These are phyloP conservation scores for Polyommatus icarus DNA, from an alignment of 2,888 invertebrate species.

Conservation along the genomic window DNA sequence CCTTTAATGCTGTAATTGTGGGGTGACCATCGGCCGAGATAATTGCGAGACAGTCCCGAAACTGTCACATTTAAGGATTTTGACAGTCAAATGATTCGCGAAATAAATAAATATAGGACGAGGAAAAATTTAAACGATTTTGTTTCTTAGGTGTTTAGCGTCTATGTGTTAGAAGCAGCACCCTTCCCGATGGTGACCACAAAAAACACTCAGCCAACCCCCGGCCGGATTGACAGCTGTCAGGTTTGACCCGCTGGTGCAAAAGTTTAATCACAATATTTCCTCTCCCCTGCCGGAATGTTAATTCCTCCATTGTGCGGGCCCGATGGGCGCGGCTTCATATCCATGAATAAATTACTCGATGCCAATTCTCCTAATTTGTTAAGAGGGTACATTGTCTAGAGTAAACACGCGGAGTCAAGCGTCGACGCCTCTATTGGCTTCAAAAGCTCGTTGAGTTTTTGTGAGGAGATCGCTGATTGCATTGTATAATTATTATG, in stretches of 20 bases:
- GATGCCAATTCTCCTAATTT: conserved; percentile 31
- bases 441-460: conserved; percentile 2
- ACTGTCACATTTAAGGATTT: not conserved
- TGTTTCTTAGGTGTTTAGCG: not conserved
- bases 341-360: conserved; percentile 48
- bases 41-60: conserved; percentile 9
- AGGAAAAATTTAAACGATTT: not conserved
- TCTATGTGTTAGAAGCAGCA: conserved; percentile 2
- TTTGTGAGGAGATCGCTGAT: conserved; percentile 10
- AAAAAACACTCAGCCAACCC: conserved; percentile 44
- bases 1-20: conserved; percentile 46
- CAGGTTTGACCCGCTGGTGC: conserved; percentile 63
- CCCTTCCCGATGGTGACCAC: not conserved
- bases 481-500: conserved; percentile 5
- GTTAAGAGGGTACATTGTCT: conserved; percentile 30
- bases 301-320: conserved; percentile 72
- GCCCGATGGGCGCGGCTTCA: conserved; percentile 56
- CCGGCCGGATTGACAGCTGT: conserved; percentile 74
- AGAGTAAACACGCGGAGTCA: conserved; percentile 20
- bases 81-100: not conserved
- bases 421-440: conserved; percentile 8
- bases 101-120: not conserved
- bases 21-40: conserved; percentile 33
- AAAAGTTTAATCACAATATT: conserved; percentile 80
- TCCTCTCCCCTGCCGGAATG: conserved; percentile 57